phyloP scores from a whole-genome alignment of 2,888 invertebrate genomes.

The Acanthopleura granulata region DNA sequence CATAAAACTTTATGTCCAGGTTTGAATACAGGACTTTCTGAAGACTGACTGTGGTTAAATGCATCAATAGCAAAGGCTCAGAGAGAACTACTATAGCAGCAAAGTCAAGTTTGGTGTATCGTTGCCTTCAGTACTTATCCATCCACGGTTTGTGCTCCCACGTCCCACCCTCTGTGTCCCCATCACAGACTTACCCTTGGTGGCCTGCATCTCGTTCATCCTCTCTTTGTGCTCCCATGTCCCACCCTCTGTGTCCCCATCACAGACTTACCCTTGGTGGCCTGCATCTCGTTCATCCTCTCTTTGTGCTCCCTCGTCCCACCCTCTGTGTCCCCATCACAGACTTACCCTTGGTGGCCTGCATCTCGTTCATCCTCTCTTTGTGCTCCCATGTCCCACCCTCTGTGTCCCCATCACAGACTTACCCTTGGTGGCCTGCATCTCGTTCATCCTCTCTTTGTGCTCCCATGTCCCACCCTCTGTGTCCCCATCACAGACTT shows the following conservation, averaged over 20 bases:
- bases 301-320: constrained; percentile 80
- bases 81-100: too few relatives aligned
- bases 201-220: constrained; percentile 81
- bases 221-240: constrained; percentile 94
- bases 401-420: constrained; percentile 93
- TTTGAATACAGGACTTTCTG: too few relatives aligned
- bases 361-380: constrained; percentile 80
- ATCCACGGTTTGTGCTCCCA: constrained; percentile 81
- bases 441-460: constrained; percentile 76
- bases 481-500: constrained; percentile 95
- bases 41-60: too few relatives aligned
- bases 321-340: constrained; percentile 87
- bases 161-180: constrained; percentile 83
- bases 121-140: constrained; percentile 21
- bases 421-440: constrained; percentile 84
- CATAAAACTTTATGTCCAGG: too few relatives aligned
- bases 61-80: too few relatives aligned
- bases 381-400: constrained; percentile 95
- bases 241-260: constrained; percentile 90
- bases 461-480: constrained; percentile 97
- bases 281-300: constrained; percentile 80
- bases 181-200: constrained; percentile 77
- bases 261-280: constrained; percentile 95
- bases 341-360: constrained; percentile 77
- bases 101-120: too few relatives aligned